Conservation (phyloP, 2,113 vertebrate genomes). For the Entomyzon cyanotis region DNA sequence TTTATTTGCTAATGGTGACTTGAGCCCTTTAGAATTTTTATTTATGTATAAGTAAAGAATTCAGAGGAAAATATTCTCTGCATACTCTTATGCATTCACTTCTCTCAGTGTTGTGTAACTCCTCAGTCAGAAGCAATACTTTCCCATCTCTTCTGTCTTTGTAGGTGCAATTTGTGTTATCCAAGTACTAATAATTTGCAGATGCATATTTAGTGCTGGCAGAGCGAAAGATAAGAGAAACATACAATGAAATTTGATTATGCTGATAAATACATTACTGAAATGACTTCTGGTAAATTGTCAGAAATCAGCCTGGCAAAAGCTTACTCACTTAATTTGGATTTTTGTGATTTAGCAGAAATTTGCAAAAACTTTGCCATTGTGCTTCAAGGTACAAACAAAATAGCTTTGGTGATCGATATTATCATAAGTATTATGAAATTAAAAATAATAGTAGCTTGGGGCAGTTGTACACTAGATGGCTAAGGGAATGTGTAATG, state of each 20-base stretch:
- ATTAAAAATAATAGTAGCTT: constrained; percentile 7
- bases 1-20: background rate
- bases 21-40: background rate
- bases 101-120: background rate
- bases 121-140: background rate
- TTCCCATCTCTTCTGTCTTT: background rate
- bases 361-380: background rate
- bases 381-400: background rate
- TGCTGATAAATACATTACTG: background rate
- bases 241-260: background rate
- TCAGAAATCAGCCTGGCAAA: background rate
- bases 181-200: background rate
- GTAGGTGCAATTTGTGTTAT: background rate
- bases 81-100: background rate
- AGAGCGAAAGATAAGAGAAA: background rate
- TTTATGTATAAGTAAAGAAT: background rate
- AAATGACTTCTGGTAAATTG: constrained; percentile 8
- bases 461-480: background rate
- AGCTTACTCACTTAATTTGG: background rate
- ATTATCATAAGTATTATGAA: background rate
- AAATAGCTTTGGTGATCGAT: background rate
- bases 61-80: background rate
- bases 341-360: constrained; percentile 3
- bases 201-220: background rate
- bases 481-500: background rate